Evolutionary conservation across 2,113 vertebrate species (phyloP).

Genomic region (Neofelis nebulosa): DNA sequence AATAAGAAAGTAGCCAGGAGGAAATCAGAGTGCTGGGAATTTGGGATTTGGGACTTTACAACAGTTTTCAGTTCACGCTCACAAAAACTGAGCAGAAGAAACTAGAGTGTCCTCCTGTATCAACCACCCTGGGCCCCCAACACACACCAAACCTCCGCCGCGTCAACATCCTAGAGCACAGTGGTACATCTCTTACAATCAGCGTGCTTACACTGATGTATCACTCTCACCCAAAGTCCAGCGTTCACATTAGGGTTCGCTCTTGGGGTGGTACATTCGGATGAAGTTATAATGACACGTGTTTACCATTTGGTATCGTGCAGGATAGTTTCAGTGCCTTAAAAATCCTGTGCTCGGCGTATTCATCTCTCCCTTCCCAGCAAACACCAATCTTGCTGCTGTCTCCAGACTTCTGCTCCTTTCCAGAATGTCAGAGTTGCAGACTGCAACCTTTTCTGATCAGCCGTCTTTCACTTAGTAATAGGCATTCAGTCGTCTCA

Average conservation of each 20-base stretch:
- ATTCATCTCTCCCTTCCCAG: not conserved
- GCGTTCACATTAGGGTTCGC: not conserved
- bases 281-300: not conserved
- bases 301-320: not conserved
- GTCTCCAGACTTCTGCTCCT: not conserved
- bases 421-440: not conserved
- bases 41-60: not conserved
- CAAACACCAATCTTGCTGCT: not conserved
- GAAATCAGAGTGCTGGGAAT: not conserved
- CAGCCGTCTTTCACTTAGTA: not conserved
- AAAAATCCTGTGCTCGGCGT: not conserved
- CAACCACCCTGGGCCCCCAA: not conserved
- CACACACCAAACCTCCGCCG: not conserved
- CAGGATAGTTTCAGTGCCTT: not conserved
- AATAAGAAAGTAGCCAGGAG: not conserved
- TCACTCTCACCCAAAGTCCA: not conserved
- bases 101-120: not conserved
- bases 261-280: not conserved
- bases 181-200: not conserved
- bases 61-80: not conserved
- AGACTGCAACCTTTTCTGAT: not conserved
- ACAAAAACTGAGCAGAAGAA: not conserved
- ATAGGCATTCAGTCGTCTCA: not conserved
- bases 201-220: not conserved
- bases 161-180: not conserved